These are phyloP conservation scores for Crocidura indochinensis DNA, from an alignment of 2,797 vertebrate species.

Conservation along the genomic window DNA sequence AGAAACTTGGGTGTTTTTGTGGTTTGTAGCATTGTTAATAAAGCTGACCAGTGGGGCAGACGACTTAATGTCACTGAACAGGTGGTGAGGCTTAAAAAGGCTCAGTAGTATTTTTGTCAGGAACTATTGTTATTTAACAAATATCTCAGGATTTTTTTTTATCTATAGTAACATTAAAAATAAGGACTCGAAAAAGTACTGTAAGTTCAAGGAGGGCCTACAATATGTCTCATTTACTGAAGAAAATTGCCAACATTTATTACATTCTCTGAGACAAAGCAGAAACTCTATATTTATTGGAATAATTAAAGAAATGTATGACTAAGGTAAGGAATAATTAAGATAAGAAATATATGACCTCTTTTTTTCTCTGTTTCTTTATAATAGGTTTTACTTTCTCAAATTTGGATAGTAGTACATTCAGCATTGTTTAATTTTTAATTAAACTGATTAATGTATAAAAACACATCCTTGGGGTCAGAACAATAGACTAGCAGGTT, in stretches of 20 bases:
- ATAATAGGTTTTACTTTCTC: not conserved
- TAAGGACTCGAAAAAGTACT: not conserved
- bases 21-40: conserved; percentile 38
- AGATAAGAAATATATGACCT: conserved; percentile 8
- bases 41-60: conserved; percentile 20
- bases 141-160: not conserved
- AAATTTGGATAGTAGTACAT: not conserved
- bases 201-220: not conserved
- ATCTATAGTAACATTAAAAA: too few species aligned
- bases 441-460: not conserved
- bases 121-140: conserved; percentile 70
- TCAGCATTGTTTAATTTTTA: not conserved
- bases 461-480: not conserved
- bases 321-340: not conserved
- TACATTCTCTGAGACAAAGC: not conserved
- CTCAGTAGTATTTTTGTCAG: conserved; percentile 46
- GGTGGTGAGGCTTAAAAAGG: not conserved
- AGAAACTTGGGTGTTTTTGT: conserved; percentile 56
- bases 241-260: not conserved
- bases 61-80: conserved; percentile 43
- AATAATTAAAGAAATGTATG: conserved; percentile 20
- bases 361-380: not conserved
- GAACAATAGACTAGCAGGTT: too few species aligned
- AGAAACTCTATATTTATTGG: not conserved
- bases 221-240: not conserved